A percentile compares a stretch with the other conserved stretches of the same genome.
Evolutionary conservation across 2,888 invertebrate species (phyloP).

Genomic region (Drosophila atripex): DNA sequence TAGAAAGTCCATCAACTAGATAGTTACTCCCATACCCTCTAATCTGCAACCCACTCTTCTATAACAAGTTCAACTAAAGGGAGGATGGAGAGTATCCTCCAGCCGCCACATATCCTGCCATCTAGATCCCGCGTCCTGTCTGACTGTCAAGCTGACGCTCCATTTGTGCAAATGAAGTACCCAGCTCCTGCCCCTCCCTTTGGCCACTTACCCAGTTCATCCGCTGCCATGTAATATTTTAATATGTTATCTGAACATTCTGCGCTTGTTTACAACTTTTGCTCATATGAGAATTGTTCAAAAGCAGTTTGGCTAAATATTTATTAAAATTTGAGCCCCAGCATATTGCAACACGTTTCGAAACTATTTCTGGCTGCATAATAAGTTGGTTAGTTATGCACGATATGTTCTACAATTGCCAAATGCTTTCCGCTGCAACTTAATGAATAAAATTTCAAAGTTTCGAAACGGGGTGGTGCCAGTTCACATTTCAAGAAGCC

Average conservation of each 20-base stretch:
- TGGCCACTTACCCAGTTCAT: conserved; percentile 27
- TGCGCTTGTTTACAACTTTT: conserved; percentile 65
- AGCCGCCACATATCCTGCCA: conserved; percentile 1
- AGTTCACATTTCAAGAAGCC: conserved; percentile 32
- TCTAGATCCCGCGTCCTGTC: conserved; percentile 13
- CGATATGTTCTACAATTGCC: conserved; percentile 39
- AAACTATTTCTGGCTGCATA: conserved; percentile 14
- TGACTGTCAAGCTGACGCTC: conserved; percentile 60
- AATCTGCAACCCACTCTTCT: background rate
- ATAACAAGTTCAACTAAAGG: conserved; percentile 35
- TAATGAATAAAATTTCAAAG: conserved; percentile 48
- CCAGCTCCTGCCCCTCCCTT: conserved; percentile 5
- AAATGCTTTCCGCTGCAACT: conserved; percentile 22
- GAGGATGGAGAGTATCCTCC: conserved; percentile 4
- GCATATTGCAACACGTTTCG: background rate
- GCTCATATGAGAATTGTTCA: conserved; percentile 69
- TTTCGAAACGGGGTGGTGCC: conserved; percentile 14
- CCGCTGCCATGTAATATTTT: conserved; percentile 52
- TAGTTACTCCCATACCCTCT: conserved; percentile 1
- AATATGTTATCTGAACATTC: conserved; percentile 63
- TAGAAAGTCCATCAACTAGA: background rate
- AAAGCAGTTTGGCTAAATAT: conserved; percentile 62
- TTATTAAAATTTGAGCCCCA: conserved; percentile 61
- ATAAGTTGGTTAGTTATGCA: conserved; percentile 34
- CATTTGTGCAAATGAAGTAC: conserved; percentile 56